Percentiles rank a stretch among this genome's conserved stretches.
phyloP scores from a whole-genome alignment of 2,113 vertebrate genomes.

The Upupa epops region DNA sequence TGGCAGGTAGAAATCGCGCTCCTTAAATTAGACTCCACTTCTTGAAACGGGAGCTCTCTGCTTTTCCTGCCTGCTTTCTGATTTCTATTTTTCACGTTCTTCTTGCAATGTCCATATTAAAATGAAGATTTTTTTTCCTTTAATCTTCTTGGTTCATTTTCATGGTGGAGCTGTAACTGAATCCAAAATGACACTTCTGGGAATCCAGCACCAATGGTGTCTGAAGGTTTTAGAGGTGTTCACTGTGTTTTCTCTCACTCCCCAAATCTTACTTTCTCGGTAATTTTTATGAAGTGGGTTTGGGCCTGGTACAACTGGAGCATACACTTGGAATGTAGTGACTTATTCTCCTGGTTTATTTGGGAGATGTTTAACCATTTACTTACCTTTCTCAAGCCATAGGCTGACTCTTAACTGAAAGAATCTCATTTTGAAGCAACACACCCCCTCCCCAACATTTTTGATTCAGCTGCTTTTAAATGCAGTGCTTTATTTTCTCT shows the following conservation, averaged over 20 bases:
- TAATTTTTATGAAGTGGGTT: conserved; percentile 4
- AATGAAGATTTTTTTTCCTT: not conserved
- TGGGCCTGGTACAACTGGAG: not conserved
- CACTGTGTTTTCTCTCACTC: not conserved
- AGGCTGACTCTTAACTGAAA: not conserved
- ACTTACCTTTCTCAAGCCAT: not conserved
- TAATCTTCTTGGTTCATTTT: not conserved
- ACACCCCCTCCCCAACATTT: not conserved
- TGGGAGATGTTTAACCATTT: not conserved
- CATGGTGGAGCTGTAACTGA: not conserved
- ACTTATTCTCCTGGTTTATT: not conserved
- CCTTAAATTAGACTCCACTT: not conserved
- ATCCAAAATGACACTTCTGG: not conserved
- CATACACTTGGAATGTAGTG: not conserved
- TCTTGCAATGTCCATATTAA: not conserved
- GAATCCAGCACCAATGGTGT: not conserved
- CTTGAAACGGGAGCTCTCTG: not conserved
- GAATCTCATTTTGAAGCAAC: not conserved
- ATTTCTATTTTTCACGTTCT: not conserved
- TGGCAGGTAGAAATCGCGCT: conserved; percentile 6
- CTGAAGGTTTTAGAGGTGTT: not conserved
- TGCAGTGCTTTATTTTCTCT: not conserved
- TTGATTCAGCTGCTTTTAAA: not conserved
- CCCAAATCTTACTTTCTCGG: not conserved
- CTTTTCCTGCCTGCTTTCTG: not conserved